Evolutionary conservation across 2,113 vertebrate species (phyloP), one percentile per base, ranked within the genome.

Genomic region (Colius striatus): DNA sequence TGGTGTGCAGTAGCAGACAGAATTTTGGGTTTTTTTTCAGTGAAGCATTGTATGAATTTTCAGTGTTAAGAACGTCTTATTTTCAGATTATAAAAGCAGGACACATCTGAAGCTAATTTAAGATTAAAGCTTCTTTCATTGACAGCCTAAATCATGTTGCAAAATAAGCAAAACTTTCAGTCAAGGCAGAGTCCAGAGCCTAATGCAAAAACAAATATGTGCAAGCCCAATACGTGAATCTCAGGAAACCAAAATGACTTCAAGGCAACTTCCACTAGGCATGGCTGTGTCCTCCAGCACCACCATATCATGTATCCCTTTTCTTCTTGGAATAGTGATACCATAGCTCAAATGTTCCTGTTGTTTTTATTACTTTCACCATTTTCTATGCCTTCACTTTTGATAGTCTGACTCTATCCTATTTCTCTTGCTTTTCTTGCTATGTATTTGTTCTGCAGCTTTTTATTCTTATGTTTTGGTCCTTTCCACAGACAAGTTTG

Each of bases 261-360:
- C 38, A 55, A 41, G 51, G 16, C 26, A 73, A 34, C n/a, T 77
- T 58, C 36, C 60, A 9, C 55, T 38, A 23, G 47, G 16, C 8
- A 2, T 66, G 25, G 30, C 61, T 75, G 25, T 53, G 78, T 74
- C 51, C 36, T 92, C 36, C 32, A 70, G 23, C 60, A 53, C 51
- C 23, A 29, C 15, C 0, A 0, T 20, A 29, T 32, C 1, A 0
- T 23, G 23, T 10, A 48, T 32, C n/a, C 6, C n/a, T 66, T 60
- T 89, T 34, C 55, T 74, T 91, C 38, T 72, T 63, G 22, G 41
- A 70, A 58, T 11, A 55, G 6, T 70, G 11, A 32, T 45, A 45
- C 34, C 10, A 11, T 12, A 38, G 13, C 18, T 84, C 0, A 3
- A 74, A 15, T 13, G 5, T 34, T 87, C 61, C 25, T 43, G 30